Conservation (phyloP, 2,888 invertebrate genomes). For the Phasia obesa region DNA sequence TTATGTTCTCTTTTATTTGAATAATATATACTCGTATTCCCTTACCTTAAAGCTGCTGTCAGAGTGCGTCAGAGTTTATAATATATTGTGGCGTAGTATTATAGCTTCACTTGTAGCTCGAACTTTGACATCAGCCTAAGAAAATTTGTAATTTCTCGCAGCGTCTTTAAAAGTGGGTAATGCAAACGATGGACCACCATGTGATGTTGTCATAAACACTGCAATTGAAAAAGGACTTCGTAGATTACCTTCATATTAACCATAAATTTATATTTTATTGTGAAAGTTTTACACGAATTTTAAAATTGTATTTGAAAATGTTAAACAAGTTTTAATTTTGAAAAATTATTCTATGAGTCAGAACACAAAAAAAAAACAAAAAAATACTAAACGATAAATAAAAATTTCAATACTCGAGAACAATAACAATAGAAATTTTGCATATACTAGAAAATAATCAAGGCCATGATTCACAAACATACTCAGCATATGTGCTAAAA, state of each 20-base stretch:
- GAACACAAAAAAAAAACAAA: too few species aligned
- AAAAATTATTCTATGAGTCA: slow-evolving; percentile 58
- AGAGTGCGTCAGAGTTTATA: too few species aligned
- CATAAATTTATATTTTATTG: slow-evolving; percentile 15
- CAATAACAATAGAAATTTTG: not conserved
- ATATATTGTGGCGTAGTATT: too few species aligned
- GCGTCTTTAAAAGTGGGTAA: too few species aligned
- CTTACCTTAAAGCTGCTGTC: too few species aligned
- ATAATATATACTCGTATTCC: too few species aligned
- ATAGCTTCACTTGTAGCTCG: too few species aligned
- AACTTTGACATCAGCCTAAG: too few species aligned
- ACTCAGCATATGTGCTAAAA: too few species aligned
- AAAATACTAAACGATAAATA: not conserved
- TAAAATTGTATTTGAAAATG: slow-evolving; percentile 54
- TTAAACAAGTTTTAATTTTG: slow-evolving; percentile 62
- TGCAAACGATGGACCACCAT: too few species aligned
- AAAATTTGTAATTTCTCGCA: too few species aligned
- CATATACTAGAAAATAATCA: slow-evolving; percentile 10
- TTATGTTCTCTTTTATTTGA: too few species aligned
- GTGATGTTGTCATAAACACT: not conserved
- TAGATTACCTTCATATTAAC: not conserved
- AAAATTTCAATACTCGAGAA: slow-evolving; percentile 26
- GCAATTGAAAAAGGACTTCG: not conserved
- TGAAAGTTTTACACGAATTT: slow-evolving; percentile 57
- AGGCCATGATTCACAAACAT: slow-evolving; percentile 22